phyloP scores from a whole-genome alignment of 2,888 invertebrate species.

The Aleiodes leptofemur region DNA sequence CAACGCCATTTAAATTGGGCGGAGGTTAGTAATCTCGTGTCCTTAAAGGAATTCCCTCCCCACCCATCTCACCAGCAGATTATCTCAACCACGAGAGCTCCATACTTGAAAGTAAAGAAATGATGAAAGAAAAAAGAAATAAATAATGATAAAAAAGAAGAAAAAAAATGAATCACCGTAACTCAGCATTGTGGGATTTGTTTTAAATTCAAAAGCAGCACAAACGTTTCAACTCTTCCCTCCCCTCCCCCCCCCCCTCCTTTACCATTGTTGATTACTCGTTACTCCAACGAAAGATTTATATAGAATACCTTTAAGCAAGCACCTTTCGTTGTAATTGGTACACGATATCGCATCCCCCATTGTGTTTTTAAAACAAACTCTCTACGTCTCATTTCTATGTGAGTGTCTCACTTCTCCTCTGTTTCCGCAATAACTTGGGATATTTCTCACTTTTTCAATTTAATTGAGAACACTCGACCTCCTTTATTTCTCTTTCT shows the following conservation, averaged over 20 bases:
- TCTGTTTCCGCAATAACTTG: slow-evolving; percentile 34
- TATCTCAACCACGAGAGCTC: slow-evolving; percentile 39
- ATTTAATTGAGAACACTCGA: slow-evolving; percentile 34
- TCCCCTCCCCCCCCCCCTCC: too few species aligned
- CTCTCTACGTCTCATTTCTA: slow-evolving; percentile 24
- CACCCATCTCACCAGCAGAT: slow-evolving; percentile 22
- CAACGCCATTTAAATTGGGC: slow-evolving; percentile 63
- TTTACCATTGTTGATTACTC: slow-evolving; percentile 17
- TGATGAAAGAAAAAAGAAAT: too few species aligned
- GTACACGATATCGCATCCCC: slow-evolving; percentile 17
- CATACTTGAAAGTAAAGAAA: slow-evolving; percentile 8
- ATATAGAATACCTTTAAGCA: slow-evolving; percentile 28
- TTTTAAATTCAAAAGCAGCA: slow-evolving; percentile 16
- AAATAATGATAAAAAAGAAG: not conserved
- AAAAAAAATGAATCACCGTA: not conserved
- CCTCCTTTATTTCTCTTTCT: not conserved
- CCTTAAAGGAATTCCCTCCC: slow-evolving; percentile 19
- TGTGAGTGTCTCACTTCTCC: not conserved
- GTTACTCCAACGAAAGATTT: not conserved
- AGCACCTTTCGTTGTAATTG: slow-evolving; percentile 29
- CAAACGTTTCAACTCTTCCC: too few species aligned
- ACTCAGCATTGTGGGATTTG: slow-evolving; percentile 36
- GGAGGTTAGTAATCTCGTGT: slow-evolving; percentile 32
- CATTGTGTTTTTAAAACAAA: slow-evolving; percentile 12
- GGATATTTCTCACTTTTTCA: slow-evolving; percentile 26